Conservation (phyloP, 2,113 vertebrate genomes). For the Prunella fulvescens region DNA sequence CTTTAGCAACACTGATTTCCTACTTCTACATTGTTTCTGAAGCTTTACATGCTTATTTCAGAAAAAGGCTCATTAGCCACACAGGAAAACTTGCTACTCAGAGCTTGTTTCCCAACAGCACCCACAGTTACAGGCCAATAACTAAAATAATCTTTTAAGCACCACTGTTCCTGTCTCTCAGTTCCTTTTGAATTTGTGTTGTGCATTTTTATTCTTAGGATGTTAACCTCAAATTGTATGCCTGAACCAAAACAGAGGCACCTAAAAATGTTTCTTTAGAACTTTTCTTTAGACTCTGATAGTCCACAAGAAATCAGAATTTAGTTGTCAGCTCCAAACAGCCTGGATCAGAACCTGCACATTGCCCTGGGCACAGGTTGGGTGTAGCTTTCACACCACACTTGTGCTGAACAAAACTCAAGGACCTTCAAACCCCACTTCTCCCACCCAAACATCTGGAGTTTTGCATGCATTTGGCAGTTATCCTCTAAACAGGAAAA, state of each 20-base stretch:
- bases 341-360: background rate
- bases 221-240: background rate
- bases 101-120: background rate
- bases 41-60: background rate
- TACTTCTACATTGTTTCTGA: background rate
- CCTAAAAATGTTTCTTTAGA: background rate
- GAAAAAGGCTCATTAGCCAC: background rate
- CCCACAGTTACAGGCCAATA: background rate
- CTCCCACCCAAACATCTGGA: background rate
- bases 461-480: background rate
- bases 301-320: background rate
- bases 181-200: background rate
- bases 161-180: background rate
- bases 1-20: background rate
- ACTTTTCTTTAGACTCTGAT: background rate
- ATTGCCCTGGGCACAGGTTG: background rate
- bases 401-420: background rate
- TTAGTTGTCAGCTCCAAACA: background rate
- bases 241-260: background rate
- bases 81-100: background rate
- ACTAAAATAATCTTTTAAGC: background rate
- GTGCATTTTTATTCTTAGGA: background rate
- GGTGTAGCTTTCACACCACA: accelerated
- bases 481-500: background rate
- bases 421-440: background rate